Evolutionary conservation across 2,888 invertebrate genomes (phyloP).

Genomic region (Dorcus hopei): DNA sequence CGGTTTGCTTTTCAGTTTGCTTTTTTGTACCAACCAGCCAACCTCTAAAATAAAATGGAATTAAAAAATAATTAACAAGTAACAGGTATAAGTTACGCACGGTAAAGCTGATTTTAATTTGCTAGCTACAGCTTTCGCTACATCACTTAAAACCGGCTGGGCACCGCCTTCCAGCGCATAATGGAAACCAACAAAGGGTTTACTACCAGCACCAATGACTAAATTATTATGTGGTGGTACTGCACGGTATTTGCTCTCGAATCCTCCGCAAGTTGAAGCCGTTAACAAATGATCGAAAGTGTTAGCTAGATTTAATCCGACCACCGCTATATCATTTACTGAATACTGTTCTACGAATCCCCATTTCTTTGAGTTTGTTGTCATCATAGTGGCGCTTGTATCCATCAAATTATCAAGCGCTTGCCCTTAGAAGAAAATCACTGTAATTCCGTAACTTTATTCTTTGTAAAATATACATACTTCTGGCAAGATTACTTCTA

Average conservation of each 20-base stretch:
- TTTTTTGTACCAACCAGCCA: slow-evolving; percentile 57
- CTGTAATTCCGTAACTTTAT: background rate
- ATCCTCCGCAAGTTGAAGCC: slow-evolving; percentile 74
- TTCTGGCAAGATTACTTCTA: slow-evolving; percentile 75
- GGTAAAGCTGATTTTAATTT: slow-evolving; percentile 78
- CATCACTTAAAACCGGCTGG: slow-evolving; percentile 80
- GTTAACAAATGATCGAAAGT: slow-evolving; percentile 84
- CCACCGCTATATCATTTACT: slow-evolving; percentile 73
- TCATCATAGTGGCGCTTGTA: slow-evolving; percentile 29
- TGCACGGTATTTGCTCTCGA: slow-evolving; percentile 66
- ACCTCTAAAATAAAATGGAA: slow-evolving; percentile 36
- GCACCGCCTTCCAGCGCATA: slow-evolving; percentile 80
- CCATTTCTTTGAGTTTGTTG: slow-evolving; percentile 80
- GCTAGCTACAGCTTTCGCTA: slow-evolving; percentile 88
- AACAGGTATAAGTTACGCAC: slow-evolving; percentile 53
- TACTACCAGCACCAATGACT: slow-evolving; percentile 73
- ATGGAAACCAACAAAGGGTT: slow-evolving; percentile 86
- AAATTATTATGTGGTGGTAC: slow-evolving; percentile 74
- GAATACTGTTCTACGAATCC: slow-evolving; percentile 73
- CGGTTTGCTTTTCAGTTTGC: slow-evolving; percentile 42
- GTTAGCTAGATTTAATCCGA: slow-evolving; percentile 69
- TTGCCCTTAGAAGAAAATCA: background rate
- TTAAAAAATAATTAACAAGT: background rate
- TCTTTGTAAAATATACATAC: slow-evolving; percentile 47
- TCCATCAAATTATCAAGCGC: slow-evolving; percentile 4